Evolutionary conservation across 1,140 invertebrate genomes (phyloP), one percentile per base, ranked within the genome.

Genomic region (Neelides sp.): DNA sequence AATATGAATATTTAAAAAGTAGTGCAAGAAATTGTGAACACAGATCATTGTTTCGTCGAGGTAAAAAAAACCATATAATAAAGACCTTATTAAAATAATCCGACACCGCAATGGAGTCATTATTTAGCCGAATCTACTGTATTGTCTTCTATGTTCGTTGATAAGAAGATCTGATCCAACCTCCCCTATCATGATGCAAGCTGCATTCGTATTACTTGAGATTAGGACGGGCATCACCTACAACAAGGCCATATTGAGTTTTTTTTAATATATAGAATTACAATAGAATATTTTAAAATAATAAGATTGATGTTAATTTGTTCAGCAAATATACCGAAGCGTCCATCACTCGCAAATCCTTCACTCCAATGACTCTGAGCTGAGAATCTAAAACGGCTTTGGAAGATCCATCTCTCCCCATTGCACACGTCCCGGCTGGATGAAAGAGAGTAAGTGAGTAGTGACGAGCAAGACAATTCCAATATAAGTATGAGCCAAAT

Each of bases 371-470:
- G 8, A 47, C 45, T 20, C 22, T 34, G 19, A 47, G 36, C 3
- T 36, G 45, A 13, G 45, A 23, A 68, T 91, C 85, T 0, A 92
- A 86, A 0, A 92, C 88, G 1, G 86, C 82, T 0, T 74, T 77
- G 0, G 73, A 71, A 64, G 89, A 85, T 30, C 68, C 69, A 30
- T 68, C 73, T 0, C 81, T 79, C 2, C 87, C 88, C 89, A 92
- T 91, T 66, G 85, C 88, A 57, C 81, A 83, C 0, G 87, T 90
- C 0, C 85, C 79, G 0, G 79, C 75, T 0, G 84, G 84, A 71
- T 90, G 85, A 62, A 89, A 89, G 34, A 88, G 85, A 0, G 85
- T 86, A 55, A 84, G 83, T 0, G 84, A 85, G 53, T 85, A 85
- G 59, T 87, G 82, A 44, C 82, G 71, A 3, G 83, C 69, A 43